Evolutionary conservation across 2,113 vertebrate species (phyloP).

Genomic region (Scopus umbretta): DNA sequence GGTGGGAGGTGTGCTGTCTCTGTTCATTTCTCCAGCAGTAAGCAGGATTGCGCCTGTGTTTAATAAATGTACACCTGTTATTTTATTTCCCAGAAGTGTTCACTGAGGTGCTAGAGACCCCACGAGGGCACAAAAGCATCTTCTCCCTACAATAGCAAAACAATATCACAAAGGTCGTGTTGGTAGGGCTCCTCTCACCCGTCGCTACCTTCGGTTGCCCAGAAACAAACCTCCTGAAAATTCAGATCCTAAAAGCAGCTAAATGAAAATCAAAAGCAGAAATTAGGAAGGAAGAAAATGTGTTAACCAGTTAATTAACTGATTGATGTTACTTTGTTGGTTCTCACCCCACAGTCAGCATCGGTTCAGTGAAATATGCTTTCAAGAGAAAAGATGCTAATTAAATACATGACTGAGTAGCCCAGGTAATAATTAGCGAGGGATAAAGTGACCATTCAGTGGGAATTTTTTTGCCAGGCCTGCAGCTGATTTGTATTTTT

Average conservation of each 20-base stretch:
- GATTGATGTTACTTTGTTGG: constrained; percentile 44
- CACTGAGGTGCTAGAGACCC: background rate
- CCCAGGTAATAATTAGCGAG: constrained; percentile 41
- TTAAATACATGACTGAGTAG: constrained; percentile 19
- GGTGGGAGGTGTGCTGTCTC: background rate
- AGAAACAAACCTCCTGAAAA: constrained; percentile 14
- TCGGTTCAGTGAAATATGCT: constrained; percentile 6
- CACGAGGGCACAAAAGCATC: background rate
- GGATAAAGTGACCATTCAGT: background rate
- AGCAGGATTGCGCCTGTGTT: constrained; percentile 1
- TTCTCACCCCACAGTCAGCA: background rate
- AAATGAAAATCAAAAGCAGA: constrained; percentile 23
- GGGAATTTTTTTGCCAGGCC: background rate
- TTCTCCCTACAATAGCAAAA: background rate
- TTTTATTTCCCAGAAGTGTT: constrained; percentile 30
- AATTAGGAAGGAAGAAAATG: constrained; percentile 42
- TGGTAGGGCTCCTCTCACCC: background rate
- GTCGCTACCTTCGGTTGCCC: background rate
- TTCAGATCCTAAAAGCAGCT: constrained; percentile 1
- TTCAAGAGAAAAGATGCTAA: constrained; percentile 42
- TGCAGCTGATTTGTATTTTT: background rate
- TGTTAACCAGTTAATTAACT: constrained; percentile 48
- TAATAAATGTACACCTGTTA: constrained; percentile 39
- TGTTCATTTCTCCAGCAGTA: background rate
- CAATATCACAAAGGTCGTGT: background rate